Conservation (phyloP, 2,797 vertebrate genomes). For the Rhynchonycteris naso region DNA sequence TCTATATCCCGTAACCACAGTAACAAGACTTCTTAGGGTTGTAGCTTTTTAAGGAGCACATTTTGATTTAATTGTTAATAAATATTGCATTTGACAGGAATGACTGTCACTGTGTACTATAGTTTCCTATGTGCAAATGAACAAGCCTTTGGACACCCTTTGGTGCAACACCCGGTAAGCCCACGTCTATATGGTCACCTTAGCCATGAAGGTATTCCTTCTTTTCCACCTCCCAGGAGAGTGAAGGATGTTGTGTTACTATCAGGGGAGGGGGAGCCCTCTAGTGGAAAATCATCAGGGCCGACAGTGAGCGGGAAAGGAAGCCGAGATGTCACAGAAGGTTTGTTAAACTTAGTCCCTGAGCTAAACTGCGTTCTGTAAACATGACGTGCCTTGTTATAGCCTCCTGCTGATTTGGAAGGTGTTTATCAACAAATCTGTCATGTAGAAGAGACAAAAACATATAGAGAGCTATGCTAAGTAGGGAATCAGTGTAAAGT, state of each 20-base stretch:
- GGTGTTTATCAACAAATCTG: not conserved
- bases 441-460: not conserved
- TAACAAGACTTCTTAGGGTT: slow-evolving; percentile 34
- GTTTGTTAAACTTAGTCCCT: not conserved
- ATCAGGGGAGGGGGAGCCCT: slow-evolving; percentile 75
- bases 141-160: slow-evolving; percentile 28
- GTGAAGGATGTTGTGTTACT: not conserved
- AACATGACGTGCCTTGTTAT: not conserved
- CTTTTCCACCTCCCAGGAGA: slow-evolving; percentile 60
- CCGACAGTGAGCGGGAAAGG: not conserved
- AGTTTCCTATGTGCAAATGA: not conserved
- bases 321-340: not conserved
- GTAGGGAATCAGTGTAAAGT: not conserved
- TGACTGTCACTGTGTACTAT: not conserved
- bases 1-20: slow-evolving; percentile 37
- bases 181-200: not conserved
- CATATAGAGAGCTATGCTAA: not conserved
- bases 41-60: slow-evolving; percentile 13
- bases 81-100: slow-evolving; percentile 25
- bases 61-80: slow-evolving; percentile 6
- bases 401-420: not conserved
- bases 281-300: slow-evolving; percentile 74
- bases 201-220: slow-evolving; percentile 21
- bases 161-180: not conserved
- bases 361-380: not conserved